A percentile compares a stretch with the other conserved stretches of the same genome.
Evolutionary conservation across 30 jellyfish, hydroid and myxozoan species (phyloP).

Genomic region (Turritopsis rubra): DNA sequence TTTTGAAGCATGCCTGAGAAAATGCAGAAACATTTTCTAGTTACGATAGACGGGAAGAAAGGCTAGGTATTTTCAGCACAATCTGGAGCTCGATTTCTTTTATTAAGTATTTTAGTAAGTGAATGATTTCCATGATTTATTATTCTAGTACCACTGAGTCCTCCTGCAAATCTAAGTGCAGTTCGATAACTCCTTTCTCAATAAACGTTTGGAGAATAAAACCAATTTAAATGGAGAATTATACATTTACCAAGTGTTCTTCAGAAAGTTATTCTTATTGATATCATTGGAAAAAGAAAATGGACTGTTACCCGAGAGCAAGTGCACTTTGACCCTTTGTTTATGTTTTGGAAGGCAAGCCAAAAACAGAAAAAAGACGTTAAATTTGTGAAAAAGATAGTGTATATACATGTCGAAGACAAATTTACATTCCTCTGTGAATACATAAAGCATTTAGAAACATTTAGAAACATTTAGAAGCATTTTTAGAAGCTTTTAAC

Average conservation of each 20-base stretch:
- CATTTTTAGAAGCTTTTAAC: too few species aligned
- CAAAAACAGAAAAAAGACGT: too few species aligned
- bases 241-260: conserved; percentile 9
- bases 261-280: background rate
- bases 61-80: background rate
- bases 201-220: background rate
- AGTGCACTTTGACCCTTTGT: background rate
- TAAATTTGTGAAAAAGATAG: too few species aligned
- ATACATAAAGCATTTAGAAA: too few species aligned
- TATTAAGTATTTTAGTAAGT: background rate
- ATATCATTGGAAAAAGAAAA: background rate
- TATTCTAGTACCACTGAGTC: conserved; percentile 8
- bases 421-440: too few species aligned
- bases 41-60: too few species aligned
- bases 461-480: too few species aligned
- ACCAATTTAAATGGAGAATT: conserved; percentile 6
- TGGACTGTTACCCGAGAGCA: background rate
- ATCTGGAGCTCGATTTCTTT: too few species aligned
- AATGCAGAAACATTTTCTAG: too few species aligned
- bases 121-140: background rate
- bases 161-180: background rate
- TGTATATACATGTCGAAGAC: too few species aligned
- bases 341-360: too few species aligned
- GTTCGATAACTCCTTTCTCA: background rate
- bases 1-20: too few species aligned